Conservation (phyloP, 2,888 invertebrate species). For the Drosophila yooni region DNA sequence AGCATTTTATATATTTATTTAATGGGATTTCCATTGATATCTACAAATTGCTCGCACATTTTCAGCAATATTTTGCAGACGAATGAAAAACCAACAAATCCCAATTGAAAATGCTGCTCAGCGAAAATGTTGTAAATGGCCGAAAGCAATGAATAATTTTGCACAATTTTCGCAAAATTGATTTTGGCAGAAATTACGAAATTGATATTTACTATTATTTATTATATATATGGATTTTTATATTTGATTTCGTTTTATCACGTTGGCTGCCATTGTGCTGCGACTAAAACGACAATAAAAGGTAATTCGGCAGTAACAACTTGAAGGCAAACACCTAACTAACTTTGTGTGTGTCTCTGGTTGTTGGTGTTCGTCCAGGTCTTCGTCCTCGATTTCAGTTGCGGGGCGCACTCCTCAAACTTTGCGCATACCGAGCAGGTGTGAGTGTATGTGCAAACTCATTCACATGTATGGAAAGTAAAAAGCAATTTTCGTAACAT, state of each 20-base stretch:
- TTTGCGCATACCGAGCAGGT: conserved; percentile 27
- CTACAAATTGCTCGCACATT: conserved; percentile 1
- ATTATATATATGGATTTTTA: conserved; percentile 9
- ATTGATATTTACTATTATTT: conserved; percentile 12
- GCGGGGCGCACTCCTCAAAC: conserved; percentile 33
- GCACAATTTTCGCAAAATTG: conserved; percentile 18
- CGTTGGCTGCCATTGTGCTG: conserved; percentile 57
- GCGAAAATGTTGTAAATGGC: conserved; percentile 15
- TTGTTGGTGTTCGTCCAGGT: conserved; percentile 20
- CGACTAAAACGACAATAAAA: conserved; percentile 69
- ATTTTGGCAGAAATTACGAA: conserved; percentile 16
- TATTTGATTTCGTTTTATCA: conserved; percentile 36
- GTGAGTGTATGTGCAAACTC: conserved; percentile 45
- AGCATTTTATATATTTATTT: conserved; percentile 2
- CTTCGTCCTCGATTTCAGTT: conserved; percentile 23
- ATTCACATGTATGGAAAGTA: conserved; percentile 72
- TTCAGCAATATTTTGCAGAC: conserved; percentile 1
- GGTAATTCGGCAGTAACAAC: conserved; percentile 78
- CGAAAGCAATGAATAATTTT: conserved; percentile 29
- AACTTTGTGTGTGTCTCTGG: conserved; percentile 49
- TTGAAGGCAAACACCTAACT: conserved; percentile 75
- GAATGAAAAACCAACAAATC: conserved; percentile 11
- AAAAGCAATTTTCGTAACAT: conserved; percentile 81
- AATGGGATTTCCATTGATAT: conserved; percentile 16
- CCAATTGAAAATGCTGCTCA: conserved; percentile 12